Percentiles rank a stretch among this genome's conserved stretches.
These are phyloP conservation scores for Halcyon senegalensis DNA, from an alignment of 2,113 vertebrate species.

Conservation along the genomic window DNA sequence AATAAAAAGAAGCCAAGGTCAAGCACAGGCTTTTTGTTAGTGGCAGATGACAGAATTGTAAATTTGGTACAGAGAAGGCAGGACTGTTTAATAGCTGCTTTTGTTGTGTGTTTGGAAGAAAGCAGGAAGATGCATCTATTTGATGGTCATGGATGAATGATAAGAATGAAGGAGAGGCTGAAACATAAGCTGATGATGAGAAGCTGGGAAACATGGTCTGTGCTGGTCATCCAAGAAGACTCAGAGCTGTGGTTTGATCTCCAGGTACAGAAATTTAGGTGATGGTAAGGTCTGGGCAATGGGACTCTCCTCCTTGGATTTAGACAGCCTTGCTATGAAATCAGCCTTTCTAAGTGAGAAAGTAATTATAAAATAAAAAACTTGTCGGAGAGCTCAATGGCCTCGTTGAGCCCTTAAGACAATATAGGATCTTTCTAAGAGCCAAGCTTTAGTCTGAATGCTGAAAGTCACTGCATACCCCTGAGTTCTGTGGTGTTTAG, in stretches of 20 bases:
- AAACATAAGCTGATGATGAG: not conserved
- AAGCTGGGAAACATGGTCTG: not conserved
- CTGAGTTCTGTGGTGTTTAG: not conserved
- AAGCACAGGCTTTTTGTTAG: not conserved
- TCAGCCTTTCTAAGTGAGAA: not conserved
- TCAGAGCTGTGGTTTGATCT: not conserved
- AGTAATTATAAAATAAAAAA: not conserved
- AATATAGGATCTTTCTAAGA: not conserved
- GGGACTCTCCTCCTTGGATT: not conserved
- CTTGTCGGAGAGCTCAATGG: not conserved
- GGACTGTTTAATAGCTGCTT: not conserved
- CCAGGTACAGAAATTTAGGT: not conserved
- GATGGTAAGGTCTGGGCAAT: not conserved
- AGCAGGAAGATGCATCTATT: not conserved
- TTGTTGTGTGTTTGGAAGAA: not conserved
- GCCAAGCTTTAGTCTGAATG: not conserved
- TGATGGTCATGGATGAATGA: not conserved
- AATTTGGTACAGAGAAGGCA: not conserved
- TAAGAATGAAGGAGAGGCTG: not conserved
- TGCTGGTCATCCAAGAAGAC: not conserved
- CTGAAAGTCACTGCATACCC: not conserved
- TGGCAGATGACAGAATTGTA: not conserved
- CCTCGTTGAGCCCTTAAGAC: not conserved
- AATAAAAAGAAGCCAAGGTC: not conserved
- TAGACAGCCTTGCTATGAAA: not conserved